Base-by-base conservation (phyloP, 2,888 invertebrate species). In the Halictus quadricinctus region DNA sequence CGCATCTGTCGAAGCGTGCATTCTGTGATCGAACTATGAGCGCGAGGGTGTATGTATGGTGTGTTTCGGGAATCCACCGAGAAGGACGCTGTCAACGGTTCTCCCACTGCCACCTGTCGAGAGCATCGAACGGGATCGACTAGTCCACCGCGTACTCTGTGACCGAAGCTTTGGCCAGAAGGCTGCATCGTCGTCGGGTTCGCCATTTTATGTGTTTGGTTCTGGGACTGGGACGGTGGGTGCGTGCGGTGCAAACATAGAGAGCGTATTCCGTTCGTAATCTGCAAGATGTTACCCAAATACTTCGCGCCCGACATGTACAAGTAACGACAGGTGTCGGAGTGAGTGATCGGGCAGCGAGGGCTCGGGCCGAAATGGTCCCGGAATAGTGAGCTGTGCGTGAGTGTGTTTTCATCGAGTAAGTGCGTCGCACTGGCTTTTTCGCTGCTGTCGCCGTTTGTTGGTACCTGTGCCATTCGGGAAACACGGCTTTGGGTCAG, bases 201-300 rank as follows among this genome's bases (percentile, higher is more conserved):
- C 94, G 94, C 94, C 93, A 94, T 94, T 94, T 94, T 94, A 93
- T 92, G 93, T 94, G 93, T 93, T 93, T 94, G 93, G 92, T 92
- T 92, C 92, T 91, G 93, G 93, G 93, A 93, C 92, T 93, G 91
- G 90, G 90, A 90, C 89, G 90, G 91, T 90, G 90, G 89, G 91
- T 88, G 86, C 91, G 89, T 88, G 87, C 87, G 85, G 89, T 87
- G 84, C 72, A 81, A 81, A 81, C 83, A n/a, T 86, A 84, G 76
- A 84, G 82, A 87, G 81, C 82, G 85, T 86, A 76, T 79, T 76
- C 76, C 87, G 88, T 90, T 85, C 81, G 86, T 88, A 86, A 78
- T 90, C 88, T 76, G 82, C 88, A 93, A 93, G 91, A 94, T 94
- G 94, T 92, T 92, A 91, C 91, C 91, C 87, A 92, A 92, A 89